Percentiles rank a stretch among this genome's conserved stretches.
Evolutionary conservation across 1,140 invertebrate species (phyloP).

Genomic region (Reticulitermes speratus): DNA sequence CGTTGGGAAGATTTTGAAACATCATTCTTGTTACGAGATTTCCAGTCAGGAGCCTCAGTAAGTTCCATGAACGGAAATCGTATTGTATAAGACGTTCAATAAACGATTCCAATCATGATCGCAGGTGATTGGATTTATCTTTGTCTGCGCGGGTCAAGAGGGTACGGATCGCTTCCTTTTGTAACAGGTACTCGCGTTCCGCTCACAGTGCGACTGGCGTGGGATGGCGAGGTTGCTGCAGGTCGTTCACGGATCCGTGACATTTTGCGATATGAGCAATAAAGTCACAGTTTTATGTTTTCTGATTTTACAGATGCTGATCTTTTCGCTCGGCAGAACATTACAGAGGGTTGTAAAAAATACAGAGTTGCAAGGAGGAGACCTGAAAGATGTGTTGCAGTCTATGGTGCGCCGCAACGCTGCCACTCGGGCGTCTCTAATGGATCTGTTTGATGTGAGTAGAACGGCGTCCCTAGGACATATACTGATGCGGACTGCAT

Average conservation of each 20-base stretch:
- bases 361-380: conserved; percentile 53
- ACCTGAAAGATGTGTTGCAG: conserved; percentile 58
- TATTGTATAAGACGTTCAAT: background rate
- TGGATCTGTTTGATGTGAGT: conserved; percentile 61
- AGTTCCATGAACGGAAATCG: background rate
- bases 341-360: conserved; percentile 51
- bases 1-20: background rate
- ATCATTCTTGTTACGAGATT: background rate
- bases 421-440: conserved; percentile 54
- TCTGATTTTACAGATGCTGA: conserved; percentile 58
- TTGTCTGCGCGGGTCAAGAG: background rate
- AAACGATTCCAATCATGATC: background rate
- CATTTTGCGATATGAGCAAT: conserved; percentile 15
- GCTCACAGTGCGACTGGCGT: background rate
- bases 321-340: conserved; percentile 57
- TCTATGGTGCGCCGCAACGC: conserved; percentile 57
- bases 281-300: conserved; percentile 22
- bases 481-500: background rate
- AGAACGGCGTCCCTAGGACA: background rate
- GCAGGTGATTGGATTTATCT: background rate
- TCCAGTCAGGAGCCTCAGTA: background rate
- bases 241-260: background rate
- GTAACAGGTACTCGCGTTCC: background rate
- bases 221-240: background rate
- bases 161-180: background rate